phyloP scores from a whole-genome alignment of 2,113 vertebrate species.

The Sclerurus mexicanus region DNA sequence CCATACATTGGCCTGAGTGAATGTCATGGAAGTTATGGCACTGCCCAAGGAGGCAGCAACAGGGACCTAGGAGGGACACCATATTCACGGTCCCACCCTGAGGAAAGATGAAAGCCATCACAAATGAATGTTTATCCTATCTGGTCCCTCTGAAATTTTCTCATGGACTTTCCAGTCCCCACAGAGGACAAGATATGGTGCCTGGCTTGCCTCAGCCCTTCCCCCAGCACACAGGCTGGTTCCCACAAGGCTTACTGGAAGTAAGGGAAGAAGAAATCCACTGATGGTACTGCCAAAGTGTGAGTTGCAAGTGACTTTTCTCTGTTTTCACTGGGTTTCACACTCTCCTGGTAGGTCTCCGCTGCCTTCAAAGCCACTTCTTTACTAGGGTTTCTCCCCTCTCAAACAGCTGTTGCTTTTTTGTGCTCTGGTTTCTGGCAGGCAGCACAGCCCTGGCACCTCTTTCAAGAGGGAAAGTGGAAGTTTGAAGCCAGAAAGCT shows the following conservation, averaged over 20 bases:
- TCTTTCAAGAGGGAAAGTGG: neutral
- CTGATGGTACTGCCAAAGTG: neutral
- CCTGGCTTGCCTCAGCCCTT: neutral
- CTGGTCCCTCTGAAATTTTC: neutral
- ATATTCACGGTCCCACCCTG: neutral
- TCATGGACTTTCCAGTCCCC: neutral
- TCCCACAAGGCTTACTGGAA: neutral
- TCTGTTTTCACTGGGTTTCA: neutral
- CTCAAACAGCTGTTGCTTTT: neutral
- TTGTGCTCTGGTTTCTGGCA: neutral
- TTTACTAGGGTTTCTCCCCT: neutral
- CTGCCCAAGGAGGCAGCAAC: fast-evolving
- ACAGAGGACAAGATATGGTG: neutral
- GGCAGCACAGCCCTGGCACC: fast-evolving
- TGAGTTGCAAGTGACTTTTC: neutral
- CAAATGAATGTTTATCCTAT: neutral
- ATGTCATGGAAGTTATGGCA: neutral
- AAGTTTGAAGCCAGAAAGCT: neutral
- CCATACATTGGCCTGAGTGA: fast-evolving
- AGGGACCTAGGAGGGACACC: neutral
- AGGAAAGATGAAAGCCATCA: neutral
- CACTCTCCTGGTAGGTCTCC: neutral
- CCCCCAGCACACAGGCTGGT: fast-evolving
- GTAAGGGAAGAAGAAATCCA: neutral
- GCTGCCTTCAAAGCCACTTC: neutral